phyloP scores from a whole-genome alignment of 2,113 vertebrate genomes.

The Hippocampus guttulatus region DNA sequence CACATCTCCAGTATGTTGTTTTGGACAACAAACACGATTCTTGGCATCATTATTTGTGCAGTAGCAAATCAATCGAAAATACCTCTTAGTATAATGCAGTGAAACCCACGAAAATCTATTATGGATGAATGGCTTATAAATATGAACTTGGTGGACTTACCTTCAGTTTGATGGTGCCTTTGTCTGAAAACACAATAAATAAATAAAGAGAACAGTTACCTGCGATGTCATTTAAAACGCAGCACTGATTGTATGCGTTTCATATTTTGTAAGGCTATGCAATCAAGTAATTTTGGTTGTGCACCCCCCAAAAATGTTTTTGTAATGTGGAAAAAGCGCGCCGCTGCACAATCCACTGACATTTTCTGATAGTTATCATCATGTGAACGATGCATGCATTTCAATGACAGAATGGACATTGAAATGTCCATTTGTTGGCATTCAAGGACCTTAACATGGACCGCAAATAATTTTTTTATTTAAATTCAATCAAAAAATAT shows the following conservation, averaged over 20 bases:
- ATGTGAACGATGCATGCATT: neutral
- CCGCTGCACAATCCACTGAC: neutral
- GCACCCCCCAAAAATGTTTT: neutral
- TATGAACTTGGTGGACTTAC: conserved; percentile 65
- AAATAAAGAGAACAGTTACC: too few species aligned
- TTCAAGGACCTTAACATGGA: neutral
- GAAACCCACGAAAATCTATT: neutral
- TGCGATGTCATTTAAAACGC: neutral
- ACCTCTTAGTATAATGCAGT: neutral
- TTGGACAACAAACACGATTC: neutral
- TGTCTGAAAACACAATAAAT: conserved; percentile 73
- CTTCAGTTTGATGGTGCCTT: conserved; percentile 87
- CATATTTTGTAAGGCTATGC: too few species aligned
- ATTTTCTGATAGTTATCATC: neutral
- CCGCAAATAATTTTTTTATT: too few species aligned
- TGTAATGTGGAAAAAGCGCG: neutral
- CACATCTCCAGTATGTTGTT: neutral
- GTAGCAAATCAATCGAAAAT: neutral
- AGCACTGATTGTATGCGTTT: neutral
- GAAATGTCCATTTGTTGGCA: neutral
- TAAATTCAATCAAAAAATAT: too few species aligned
- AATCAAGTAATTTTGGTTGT: neutral
- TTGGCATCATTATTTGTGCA: too few species aligned
- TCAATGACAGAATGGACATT: neutral
- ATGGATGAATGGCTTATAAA: neutral